These are phyloP conservation scores for Imbricaverruca yamaguchii DNA, from an alignment of 2,888 invertebrate species.

Conservation along the genomic window DNA sequence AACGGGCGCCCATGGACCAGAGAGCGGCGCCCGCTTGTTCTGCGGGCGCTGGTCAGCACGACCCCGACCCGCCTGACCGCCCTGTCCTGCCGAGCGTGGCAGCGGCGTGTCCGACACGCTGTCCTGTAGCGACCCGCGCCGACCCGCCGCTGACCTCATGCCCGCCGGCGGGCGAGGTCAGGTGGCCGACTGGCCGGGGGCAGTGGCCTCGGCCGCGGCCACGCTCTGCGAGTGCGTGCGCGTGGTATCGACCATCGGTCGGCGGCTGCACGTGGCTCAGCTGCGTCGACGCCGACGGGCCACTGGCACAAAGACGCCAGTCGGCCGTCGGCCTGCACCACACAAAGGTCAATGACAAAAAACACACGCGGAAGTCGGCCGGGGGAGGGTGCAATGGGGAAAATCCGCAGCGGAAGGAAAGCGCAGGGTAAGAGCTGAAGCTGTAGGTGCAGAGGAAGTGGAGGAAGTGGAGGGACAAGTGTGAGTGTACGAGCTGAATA, in stretches of 20 bases:
- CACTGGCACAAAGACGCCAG: background rate
- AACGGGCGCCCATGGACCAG: too few relatives aligned
- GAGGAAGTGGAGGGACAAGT: background rate
- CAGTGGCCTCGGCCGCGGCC: background rate
- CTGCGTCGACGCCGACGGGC: background rate
- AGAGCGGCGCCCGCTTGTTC: too few relatives aligned
- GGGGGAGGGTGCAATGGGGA: background rate
- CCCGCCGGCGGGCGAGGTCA: background rate
- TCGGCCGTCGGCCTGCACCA: background rate
- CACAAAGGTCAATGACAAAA: slow-evolving; percentile 1
- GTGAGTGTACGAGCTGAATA: background rate
- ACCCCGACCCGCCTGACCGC: too few relatives aligned
- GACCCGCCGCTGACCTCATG: too few relatives aligned
- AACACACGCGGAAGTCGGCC: background rate
- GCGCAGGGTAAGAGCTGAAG: too few relatives aligned
- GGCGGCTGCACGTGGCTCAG: background rate
- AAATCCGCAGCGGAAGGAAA: too few relatives aligned
- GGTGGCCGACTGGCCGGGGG: background rate
- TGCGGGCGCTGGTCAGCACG: too few relatives aligned
- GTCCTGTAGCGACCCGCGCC: too few relatives aligned
- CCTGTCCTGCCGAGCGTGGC: too few relatives aligned
- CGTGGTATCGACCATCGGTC: slow-evolving; percentile 13
- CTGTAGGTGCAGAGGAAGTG: background rate
- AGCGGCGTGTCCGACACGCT: too few relatives aligned
- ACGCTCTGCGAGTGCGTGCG: background rate